Conservation (phyloP, 1,140 invertebrate genomes). For the Oryctes rhinoceros region DNA sequence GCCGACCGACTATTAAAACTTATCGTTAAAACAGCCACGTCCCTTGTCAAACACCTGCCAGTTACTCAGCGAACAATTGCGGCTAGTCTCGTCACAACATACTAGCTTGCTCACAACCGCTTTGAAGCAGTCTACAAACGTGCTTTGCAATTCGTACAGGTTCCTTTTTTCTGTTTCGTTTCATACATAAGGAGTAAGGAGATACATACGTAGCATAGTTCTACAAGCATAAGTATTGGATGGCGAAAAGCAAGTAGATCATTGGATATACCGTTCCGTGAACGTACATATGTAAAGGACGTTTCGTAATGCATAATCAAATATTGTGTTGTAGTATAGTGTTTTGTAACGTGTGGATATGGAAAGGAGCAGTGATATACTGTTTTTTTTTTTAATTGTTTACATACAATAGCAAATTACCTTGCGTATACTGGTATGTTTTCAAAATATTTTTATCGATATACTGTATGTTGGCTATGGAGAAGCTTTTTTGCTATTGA, state of each 20-base stretch:
- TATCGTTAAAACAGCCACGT: conserved; percentile 22
- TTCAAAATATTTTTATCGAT: too few species aligned
- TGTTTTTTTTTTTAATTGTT: too few species aligned
- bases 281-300: neutral
- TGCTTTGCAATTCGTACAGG: neutral
- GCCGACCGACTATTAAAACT: conserved; percentile 9
- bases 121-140: neutral
- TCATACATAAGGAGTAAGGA: too few species aligned
- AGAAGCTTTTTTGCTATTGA: too few species aligned
- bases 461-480: too few species aligned
- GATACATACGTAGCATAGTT: neutral
- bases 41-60: conserved; percentile 29
- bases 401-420: too few species aligned
- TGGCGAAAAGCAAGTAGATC: neutral
- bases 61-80: conserved; percentile 31
- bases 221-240: neutral
- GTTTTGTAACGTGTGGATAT: too few species aligned
- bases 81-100: neutral
- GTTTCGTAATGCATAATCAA: neutral
- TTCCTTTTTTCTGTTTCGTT: neutral
- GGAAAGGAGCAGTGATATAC: too few species aligned
- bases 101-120: neutral
- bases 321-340: neutral
- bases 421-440: too few species aligned
- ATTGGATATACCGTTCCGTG: conserved; percentile 1